Conservation (phyloP, 1,140 invertebrate species). For the Babylonia areolata region DNA sequence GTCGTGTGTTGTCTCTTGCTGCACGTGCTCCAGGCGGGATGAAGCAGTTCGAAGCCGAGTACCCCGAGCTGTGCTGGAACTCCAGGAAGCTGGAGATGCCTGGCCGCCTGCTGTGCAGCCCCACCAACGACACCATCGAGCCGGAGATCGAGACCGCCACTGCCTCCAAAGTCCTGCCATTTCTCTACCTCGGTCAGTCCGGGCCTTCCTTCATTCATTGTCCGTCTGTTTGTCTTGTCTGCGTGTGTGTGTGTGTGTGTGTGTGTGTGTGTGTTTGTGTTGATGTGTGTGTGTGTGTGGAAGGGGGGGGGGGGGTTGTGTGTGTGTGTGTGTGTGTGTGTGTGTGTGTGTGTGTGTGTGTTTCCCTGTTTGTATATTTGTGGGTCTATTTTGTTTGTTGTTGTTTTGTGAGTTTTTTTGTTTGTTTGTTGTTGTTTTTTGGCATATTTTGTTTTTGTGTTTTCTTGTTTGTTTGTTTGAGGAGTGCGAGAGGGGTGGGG, state of each 20-base stretch:
- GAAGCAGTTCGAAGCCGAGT: slow-evolving; percentile 72
- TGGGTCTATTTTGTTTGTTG: not conserved
- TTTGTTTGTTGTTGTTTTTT: no score
- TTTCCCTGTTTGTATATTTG: not conserved
- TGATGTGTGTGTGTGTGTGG: no score
- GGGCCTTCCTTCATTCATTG: slow-evolving; percentile 9
- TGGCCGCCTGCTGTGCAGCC: slow-evolving; percentile 65
- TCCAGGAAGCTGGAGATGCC: slow-evolving; percentile 60
- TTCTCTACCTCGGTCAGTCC: slow-evolving; percentile 84
- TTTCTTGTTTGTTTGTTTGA: no score
- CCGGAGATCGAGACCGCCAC: slow-evolving; percentile 85
- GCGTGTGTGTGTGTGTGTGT: no score
- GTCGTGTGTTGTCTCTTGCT: slow-evolving; percentile 47
- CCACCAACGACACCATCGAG: slow-evolving; percentile 69
- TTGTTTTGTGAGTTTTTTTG: no score
- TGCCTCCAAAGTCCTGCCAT: slow-evolving; percentile 89
- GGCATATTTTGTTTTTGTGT: no score
- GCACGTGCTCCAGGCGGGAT: slow-evolving; percentile 74
- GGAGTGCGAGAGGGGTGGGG: no score
- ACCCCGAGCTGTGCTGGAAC: slow-evolving; percentile 73
- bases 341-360: no score
- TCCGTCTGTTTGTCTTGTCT: not conserved
- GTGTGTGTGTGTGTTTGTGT: no score
- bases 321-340: no score
- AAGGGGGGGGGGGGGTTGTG: no score